Evolutionary conservation across 1,140 invertebrate genomes (phyloP).

Genomic region (Mycetomoellerius zeteki): DNA sequence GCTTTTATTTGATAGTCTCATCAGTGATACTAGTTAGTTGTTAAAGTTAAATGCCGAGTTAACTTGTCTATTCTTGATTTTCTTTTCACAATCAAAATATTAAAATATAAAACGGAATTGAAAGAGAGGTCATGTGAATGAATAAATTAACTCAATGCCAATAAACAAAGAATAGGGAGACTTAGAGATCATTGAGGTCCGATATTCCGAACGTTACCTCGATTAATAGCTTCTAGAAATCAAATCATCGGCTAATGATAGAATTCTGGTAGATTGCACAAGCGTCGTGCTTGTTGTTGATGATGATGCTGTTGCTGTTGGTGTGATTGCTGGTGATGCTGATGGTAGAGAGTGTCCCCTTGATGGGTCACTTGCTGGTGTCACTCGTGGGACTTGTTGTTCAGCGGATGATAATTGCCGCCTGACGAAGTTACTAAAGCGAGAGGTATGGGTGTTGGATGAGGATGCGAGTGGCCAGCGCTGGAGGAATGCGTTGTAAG

Average conservation of each 20-base stretch:
- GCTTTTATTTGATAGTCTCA: not conserved
- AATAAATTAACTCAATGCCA: not conserved
- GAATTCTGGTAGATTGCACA: slow-evolving; percentile 85
- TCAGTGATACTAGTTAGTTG: not conserved
- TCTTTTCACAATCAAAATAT: not conserved
- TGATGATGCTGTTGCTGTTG: slow-evolving; percentile 74
- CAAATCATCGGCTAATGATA: slow-evolving; percentile 80
- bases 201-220: not conserved
- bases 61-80: slow-evolving; percentile 33
- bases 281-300: slow-evolving; percentile 80
- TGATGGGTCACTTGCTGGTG: slow-evolving; percentile 81
- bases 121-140: not conserved
- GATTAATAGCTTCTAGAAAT: not conserved
- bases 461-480: slow-evolving; percentile 80
- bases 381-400: slow-evolving; percentile 85
- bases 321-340: slow-evolving; percentile 77
- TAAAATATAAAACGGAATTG: not conserved
- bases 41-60: not conserved
- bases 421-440: slow-evolving; percentile 83
- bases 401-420: slow-evolving; percentile 82
- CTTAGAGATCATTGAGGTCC: not conserved
- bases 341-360: slow-evolving; percentile 79
- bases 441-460: slow-evolving; percentile 81
- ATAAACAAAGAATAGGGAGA: not conserved
- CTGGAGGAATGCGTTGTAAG: slow-evolving; percentile 86